A percentile compares a stretch with the other conserved stretches of the same genome.
phyloP scores from a whole-genome alignment of 2,888 invertebrate genomes.

The Sussaba pulchella region DNA sequence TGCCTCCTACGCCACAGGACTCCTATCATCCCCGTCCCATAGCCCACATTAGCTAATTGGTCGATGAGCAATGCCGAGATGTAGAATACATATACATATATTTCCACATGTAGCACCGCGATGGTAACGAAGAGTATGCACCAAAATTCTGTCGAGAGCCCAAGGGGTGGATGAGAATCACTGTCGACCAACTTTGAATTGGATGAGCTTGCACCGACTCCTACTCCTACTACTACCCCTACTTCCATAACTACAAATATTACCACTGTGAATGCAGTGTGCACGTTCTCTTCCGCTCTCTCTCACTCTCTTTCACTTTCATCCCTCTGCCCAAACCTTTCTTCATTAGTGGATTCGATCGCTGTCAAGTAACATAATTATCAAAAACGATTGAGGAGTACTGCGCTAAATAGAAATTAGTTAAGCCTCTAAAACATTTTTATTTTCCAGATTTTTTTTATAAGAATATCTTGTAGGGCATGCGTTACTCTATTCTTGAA shows the following conservation, averaged over 20 bases:
- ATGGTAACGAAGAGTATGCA: conserved; percentile 30
- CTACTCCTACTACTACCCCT: conserved; percentile 43
- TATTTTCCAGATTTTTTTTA: no score
- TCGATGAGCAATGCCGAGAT: conserved; percentile 52
- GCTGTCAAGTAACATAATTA: conserved; percentile 68
- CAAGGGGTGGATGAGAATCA: conserved; percentile 63
- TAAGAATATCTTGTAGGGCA: no score
- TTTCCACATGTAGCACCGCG: conserved; percentile 4
- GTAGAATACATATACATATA: conserved; percentile 46
- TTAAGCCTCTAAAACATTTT: no score
- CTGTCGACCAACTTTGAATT: conserved; percentile 69
- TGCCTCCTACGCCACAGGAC: conserved; percentile 43
- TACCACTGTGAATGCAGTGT: conserved; percentile 35
- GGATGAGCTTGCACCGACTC: conserved; percentile 62
- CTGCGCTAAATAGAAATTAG: background rate
- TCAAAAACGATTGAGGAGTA: conserved; percentile 50
- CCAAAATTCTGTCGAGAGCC: conserved; percentile 37
- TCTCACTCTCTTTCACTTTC: conserved; percentile 32
- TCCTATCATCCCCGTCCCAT: conserved; percentile 36
- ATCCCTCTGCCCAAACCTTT: conserved; percentile 8
- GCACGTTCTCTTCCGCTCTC: conserved; percentile 27
- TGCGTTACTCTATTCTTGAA: no score
- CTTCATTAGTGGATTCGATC: conserved; percentile 70
- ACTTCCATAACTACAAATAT: conserved; percentile 53
- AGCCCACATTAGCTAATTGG: conserved; percentile 73